Evolutionary conservation across 1,140 invertebrate genomes (phyloP).

Genomic region (Scaptomyza pallida): DNA sequence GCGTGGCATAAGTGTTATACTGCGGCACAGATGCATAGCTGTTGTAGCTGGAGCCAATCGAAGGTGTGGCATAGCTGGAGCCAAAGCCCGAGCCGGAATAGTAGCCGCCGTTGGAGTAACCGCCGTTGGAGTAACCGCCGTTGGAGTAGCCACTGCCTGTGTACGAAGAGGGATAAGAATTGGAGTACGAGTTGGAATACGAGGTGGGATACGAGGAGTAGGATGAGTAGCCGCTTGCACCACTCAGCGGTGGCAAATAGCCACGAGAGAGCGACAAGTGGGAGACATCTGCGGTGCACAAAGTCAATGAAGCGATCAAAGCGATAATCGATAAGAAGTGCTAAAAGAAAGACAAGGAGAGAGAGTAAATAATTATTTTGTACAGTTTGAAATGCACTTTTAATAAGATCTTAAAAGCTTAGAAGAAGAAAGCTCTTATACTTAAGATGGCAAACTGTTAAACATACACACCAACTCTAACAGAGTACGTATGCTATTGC

Average conservation of each 20-base stretch:
- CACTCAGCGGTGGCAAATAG: conserved; percentile 63
- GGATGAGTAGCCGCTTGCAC: conserved; percentile 20
- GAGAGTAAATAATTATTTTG: no score
- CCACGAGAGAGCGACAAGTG: conserved; percentile 63
- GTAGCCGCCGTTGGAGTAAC: conserved; percentile 25
- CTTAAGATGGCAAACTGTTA: no score
- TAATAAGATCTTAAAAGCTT: no score
- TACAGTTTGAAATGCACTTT: no score
- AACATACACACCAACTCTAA: no score
- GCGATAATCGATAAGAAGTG: conserved; percentile 35
- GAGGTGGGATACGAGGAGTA: conserved; percentile 48
- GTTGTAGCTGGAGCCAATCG: conserved; percentile 45
- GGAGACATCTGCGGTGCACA: conserved; percentile 62
- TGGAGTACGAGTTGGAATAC: no score
- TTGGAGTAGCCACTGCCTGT: conserved; percentile 41
- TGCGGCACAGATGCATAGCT: conserved; percentile 60
- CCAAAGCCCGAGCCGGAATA: conserved; percentile 17
- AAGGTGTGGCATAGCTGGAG: conserved; percentile 19
- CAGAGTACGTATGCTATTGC: no score
- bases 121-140: conserved; percentile 30
- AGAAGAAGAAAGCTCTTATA: no score
- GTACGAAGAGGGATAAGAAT: conserved; percentile 6
- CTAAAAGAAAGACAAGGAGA: no score
- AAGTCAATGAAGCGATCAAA: conserved; percentile 47
- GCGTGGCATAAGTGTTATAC: conserved; percentile 54